Conservation (phyloP, 2,113 vertebrate genomes). For the Pitta sordida region DNA sequence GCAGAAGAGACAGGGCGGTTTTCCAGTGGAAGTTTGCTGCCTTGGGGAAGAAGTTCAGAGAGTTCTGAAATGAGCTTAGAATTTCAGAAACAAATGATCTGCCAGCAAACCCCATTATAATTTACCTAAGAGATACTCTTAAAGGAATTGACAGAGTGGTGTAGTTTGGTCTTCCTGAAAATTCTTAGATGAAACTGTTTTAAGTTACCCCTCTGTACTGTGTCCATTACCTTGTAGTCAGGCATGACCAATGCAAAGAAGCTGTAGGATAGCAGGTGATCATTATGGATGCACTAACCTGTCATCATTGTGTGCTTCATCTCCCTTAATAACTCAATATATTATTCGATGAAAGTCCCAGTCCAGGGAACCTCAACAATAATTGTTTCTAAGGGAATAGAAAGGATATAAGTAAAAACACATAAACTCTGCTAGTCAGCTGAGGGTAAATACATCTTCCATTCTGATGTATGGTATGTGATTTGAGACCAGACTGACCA, state of each 20-base stretch:
- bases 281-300: background rate
- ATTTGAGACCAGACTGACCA: background rate
- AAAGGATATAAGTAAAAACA: background rate
- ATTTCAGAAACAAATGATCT: slow-evolving; percentile 16
- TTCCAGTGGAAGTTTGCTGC: slow-evolving; percentile 35
- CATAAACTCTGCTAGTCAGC: background rate
- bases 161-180: slow-evolving; percentile 23
- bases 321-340: background rate
- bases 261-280: background rate
- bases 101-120: background rate
- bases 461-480: background rate
- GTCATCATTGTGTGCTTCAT: background rate
- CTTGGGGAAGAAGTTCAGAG: slow-evolving; percentile 24
- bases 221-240: background rate
- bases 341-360: background rate
- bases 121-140: background rate
- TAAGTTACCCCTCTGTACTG: background rate
- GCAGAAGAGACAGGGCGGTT: background rate
- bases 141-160: background rate
- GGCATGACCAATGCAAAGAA: background rate
- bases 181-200: background rate
- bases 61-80: background rate
- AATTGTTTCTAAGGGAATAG: background rate
- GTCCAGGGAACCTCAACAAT: background rate
- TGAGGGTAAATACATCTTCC: background rate